These are phyloP conservation scores for Notarius quadriscutis DNA, from an alignment of 2,113 vertebrate genomes.

Conservation along the genomic window DNA sequence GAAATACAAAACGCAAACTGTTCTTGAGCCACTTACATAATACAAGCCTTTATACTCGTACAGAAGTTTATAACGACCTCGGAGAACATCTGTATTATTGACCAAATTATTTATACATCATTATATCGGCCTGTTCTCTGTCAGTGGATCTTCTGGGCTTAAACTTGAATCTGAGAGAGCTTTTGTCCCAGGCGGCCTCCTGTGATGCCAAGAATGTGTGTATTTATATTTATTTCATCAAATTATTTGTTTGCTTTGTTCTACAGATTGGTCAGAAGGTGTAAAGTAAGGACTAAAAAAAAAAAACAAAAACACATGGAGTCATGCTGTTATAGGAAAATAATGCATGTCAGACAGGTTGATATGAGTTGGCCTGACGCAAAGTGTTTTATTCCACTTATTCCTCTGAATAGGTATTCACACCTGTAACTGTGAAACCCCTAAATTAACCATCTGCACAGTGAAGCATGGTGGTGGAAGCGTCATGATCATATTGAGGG, in stretches of 20 bases:
- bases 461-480: conserved; percentile 10
- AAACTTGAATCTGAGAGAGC: not conserved
- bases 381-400: not conserved
- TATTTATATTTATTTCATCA: not conserved
- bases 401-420: not conserved
- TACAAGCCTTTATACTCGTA: not conserved
- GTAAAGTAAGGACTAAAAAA: not conserved
- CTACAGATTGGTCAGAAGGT: not conserved
- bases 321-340: not conserved
- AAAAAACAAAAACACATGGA: not conserved
- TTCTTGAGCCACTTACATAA: not conserved
- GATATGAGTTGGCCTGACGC: not conserved
- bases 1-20: not conserved
- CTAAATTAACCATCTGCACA: not conserved
- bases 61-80: not conserved
- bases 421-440: not conserved
- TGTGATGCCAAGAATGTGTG: not conserved
- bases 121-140: not conserved
- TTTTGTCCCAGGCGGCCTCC: not conserved
- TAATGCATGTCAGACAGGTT: not conserved
- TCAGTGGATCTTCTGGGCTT: not conserved
- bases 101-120: not conserved
- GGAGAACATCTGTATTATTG: not conserved
- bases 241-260: not conserved
- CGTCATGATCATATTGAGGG: not conserved